These are phyloP conservation scores for Didymodactylos carnosus DNA, from an alignment of 2,888 invertebrate species.

Conservation along the genomic window DNA sequence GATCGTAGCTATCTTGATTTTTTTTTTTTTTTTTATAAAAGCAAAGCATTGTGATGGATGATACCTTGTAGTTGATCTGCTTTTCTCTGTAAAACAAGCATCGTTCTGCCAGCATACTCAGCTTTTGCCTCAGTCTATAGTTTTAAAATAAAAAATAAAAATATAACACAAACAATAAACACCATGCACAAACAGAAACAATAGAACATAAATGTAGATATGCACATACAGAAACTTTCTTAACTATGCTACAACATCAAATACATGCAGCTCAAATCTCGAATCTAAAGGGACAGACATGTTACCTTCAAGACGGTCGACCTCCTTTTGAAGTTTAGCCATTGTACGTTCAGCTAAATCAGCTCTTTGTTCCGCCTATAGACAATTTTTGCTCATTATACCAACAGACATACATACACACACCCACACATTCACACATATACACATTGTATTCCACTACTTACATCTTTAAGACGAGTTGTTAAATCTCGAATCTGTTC, in stretches of 20 bases:
- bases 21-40: too few species aligned
- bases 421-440: too few species aligned
- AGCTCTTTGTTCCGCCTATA: conserved; percentile 97
- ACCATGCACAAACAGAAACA: neutral
- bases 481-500: conserved; percentile 34
- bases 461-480: conserved; percentile 32
- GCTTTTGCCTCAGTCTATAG: neutral
- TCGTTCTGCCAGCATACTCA: neutral
- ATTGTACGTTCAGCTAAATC: conserved; percentile 99
- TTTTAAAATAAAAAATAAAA: too few species aligned
- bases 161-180: neutral
- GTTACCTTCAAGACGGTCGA: conserved; percentile 96
- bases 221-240: neutral
- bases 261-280: too few species aligned
- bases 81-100: neutral
- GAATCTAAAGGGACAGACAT: neutral
- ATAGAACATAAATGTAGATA: too few species aligned
- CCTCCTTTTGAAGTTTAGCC: conserved; percentile 99
- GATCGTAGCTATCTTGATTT: too few species aligned
- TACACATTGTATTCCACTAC: conserved; percentile 5
- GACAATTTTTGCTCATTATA: too few species aligned
- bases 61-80: neutral
- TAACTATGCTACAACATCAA: neutral
- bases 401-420: neutral
- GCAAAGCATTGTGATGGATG: too few species aligned